Conservation (phyloP, 2,113 vertebrate genomes). For the Eclectus roratus region DNA sequence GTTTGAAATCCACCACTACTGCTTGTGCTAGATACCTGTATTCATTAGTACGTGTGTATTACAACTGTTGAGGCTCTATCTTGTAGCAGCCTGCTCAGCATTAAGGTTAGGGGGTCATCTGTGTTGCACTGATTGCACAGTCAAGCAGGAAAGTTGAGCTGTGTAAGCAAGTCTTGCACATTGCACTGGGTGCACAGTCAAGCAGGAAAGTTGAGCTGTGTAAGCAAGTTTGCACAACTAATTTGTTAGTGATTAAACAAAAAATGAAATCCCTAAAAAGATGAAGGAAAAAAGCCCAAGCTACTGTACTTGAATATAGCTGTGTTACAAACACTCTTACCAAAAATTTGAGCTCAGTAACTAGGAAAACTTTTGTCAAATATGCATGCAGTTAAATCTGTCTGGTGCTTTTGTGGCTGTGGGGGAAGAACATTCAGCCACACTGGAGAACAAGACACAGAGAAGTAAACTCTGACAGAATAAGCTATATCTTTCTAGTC, state of each 20-base stretch:
- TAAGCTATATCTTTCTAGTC: neutral
- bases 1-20: slow-evolving; percentile 17
- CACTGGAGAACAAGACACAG: neutral
- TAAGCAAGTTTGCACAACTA: neutral
- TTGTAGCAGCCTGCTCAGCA: neutral
- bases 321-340: neutral
- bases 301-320: neutral
- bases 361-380: neutral
- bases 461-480: neutral
- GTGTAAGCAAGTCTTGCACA: neutral
- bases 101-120: neutral
- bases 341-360: neutral
- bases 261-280: neutral
- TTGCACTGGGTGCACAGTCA: neutral
- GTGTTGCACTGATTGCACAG: neutral
- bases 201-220: neutral
- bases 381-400: neutral
- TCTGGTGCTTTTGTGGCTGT: neutral
- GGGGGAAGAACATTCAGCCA: neutral
- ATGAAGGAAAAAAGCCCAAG: neutral
- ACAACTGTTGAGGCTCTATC: neutral
- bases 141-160: neutral
- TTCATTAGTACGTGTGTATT: neutral
- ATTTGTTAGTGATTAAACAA: neutral
- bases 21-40: neutral